phyloP scores from a whole-genome alignment of 2,797 vertebrate genomes.

The Hippocampus kuda region DNA sequence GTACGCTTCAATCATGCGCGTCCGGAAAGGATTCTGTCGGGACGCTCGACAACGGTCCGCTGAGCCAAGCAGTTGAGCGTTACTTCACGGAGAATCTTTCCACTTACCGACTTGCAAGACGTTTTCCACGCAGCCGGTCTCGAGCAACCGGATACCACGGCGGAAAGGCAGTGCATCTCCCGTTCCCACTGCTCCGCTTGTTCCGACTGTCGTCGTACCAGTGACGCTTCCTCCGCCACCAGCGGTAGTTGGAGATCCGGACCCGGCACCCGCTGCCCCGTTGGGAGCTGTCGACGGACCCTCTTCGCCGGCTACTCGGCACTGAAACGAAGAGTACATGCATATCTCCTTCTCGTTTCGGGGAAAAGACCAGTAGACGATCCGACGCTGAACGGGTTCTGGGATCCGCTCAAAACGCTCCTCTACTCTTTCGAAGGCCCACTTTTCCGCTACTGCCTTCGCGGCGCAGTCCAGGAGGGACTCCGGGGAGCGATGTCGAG shows the following conservation, averaged over 20 bases:
- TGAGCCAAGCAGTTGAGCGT: slow-evolving; percentile 11
- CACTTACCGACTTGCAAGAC: slow-evolving; percentile 98
- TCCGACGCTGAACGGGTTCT: slow-evolving; percentile 93
- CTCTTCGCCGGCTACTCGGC: slow-evolving; percentile 76
- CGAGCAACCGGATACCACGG: slow-evolving; percentile 87
- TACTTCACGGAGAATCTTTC: background rate
- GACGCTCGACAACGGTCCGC: slow-evolving; percentile 14
- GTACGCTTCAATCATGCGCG: slow-evolving; percentile 56
- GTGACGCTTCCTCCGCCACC: slow-evolving; percentile 59
- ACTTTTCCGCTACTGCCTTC: slow-evolving; percentile 92
- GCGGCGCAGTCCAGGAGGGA: slow-evolving; percentile 91
- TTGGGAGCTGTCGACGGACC: slow-evolving; percentile 52
- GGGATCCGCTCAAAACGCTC: slow-evolving; percentile 96
- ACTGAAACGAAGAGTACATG: slow-evolving; percentile 97
- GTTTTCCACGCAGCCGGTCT: slow-evolving; percentile 94
- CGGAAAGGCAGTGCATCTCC: slow-evolving; percentile 87
- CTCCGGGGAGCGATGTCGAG: slow-evolving; percentile 75
- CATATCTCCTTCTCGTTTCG: slow-evolving; percentile 96
- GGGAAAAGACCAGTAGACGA: slow-evolving; percentile 96
- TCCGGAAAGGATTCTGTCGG: slow-evolving; percentile 24
- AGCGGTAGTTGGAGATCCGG: slow-evolving; percentile 51
- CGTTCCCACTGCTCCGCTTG: slow-evolving; percentile 58
- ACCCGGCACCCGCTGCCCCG: slow-evolving; percentile 44
- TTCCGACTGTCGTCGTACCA: slow-evolving; percentile 53
- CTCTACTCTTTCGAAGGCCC: slow-evolving; percentile 95